phyloP scores from a whole-genome alignment of 2,113 vertebrate species.

The Equus quagga region DNA sequence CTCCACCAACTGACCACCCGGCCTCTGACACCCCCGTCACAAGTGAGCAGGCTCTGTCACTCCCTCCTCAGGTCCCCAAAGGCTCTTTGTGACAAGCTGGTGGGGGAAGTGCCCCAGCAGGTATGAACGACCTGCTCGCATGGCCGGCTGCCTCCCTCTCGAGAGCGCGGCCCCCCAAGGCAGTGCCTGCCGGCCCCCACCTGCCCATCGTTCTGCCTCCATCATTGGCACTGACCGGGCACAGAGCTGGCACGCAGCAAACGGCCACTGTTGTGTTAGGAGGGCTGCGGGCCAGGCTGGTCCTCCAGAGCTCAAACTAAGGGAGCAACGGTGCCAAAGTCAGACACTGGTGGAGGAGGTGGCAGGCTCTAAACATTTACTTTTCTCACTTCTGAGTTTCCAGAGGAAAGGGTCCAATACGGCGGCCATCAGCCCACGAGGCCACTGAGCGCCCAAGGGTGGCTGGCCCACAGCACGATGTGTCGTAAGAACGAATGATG shows the following conservation, averaged over 20 bases:
- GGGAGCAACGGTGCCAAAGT: accelerated
- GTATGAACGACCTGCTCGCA: accelerated
- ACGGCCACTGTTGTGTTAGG: accelerated
- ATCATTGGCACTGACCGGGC: accelerated
- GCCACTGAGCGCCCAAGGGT: accelerated
- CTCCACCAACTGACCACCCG: accelerated
- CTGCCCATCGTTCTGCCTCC: accelerated
- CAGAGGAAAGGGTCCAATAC: accelerated
- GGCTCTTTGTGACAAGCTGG: accelerated
- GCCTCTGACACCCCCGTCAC: neutral
- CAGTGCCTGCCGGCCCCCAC: accelerated
- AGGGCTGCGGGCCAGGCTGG: neutral
- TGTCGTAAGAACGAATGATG: neutral
- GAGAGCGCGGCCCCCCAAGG: accelerated
- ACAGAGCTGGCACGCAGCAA: neutral
- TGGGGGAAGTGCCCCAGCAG: accelerated
- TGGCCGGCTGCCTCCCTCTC: accelerated
- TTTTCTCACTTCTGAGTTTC: neutral
- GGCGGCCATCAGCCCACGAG: accelerated
- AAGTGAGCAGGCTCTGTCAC: neutral
- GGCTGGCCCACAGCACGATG: neutral
- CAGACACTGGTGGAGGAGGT: neutral
- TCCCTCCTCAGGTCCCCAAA: too few species aligned
- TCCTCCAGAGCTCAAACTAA: accelerated
- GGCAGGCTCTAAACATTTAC: neutral